These are phyloP conservation scores for Cataglyphis albicans DNA, from an alignment of 2,888 invertebrate genomes.

Conservation along the genomic window DNA sequence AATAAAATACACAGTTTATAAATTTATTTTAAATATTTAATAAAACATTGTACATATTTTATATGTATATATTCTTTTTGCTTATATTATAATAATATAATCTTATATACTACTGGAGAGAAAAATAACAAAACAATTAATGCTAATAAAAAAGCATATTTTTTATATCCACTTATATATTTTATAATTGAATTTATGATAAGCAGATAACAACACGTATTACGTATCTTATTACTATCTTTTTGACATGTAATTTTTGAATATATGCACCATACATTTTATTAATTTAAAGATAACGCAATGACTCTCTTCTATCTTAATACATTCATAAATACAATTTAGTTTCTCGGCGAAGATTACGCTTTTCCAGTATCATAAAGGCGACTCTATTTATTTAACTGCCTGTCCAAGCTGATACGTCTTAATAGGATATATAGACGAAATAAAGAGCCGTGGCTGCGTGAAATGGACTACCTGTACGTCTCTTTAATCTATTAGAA, in stretches of 20 bases:
- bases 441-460: conserved; percentile 52
- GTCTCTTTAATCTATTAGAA: conserved; percentile 55
- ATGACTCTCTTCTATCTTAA: conserved; percentile 3
- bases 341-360: conserved; percentile 28
- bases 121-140: not conserved
- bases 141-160: not conserved
- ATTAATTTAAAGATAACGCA: not conserved
- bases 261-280: too few relatives aligned
- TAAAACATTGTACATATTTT: not conserved
- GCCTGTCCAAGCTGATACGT: conserved; percentile 24
- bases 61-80: not conserved
- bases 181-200: not conserved
- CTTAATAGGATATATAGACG: conserved; percentile 46
- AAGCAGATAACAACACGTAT: not conserved
- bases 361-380: not conserved
- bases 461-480: conserved; percentile 49
- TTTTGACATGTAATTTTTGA: not conserved
- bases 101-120: not conserved
- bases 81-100: not conserved
- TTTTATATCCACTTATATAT: not conserved
- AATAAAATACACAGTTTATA: not conserved
- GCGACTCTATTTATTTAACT: conserved; percentile 44
- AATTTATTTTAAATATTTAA: not conserved
- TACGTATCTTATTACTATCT: not conserved
- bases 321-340: conserved; percentile 23